Evolutionary conservation across 2,113 vertebrate genomes (phyloP).

Genomic region (Microcebus griseorufus): DNA sequence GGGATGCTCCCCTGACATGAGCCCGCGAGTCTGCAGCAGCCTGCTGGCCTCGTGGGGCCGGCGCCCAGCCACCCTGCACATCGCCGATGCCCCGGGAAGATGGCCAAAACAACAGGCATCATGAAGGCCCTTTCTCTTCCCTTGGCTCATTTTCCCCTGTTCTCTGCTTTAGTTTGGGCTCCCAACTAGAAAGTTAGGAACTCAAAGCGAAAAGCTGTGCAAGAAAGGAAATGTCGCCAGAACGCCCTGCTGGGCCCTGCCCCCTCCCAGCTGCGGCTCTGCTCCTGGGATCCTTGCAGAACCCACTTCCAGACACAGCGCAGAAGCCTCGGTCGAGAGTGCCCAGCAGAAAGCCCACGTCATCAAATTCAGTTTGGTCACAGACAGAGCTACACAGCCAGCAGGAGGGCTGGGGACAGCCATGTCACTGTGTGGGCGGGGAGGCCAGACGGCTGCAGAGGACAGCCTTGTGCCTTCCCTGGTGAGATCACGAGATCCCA

Average conservation of each 20-base stretch:
- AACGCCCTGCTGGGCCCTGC: too few relatives aligned
- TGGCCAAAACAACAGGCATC: too few relatives aligned
- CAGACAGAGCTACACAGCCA: neutral
- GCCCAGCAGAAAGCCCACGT: neutral
- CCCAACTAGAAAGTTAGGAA: neutral
- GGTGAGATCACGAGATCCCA: neutral
- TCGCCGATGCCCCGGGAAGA: too few relatives aligned
- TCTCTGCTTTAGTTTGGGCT: neutral
- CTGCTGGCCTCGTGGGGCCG: too few relatives aligned
- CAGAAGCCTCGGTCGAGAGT: neutral
- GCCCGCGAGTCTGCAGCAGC: too few relatives aligned
- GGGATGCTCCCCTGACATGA: too few relatives aligned
- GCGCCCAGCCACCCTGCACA: too few relatives aligned
- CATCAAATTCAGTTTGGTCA: neutral
- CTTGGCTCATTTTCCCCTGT: neutral
- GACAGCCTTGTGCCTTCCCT: neutral
- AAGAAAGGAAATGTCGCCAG: neutral
- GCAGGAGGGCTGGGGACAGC: neutral
- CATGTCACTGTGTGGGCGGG: rapidly evolving
- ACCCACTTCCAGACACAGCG: neutral
- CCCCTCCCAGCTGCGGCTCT: too few relatives aligned
- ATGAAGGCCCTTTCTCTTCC: neutral
- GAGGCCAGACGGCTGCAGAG: neutral
- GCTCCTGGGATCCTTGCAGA: too few relatives aligned
- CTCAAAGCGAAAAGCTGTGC: neutral